These are phyloP conservation scores for Beris morrisii DNA, from an alignment of 2,888 invertebrate genomes.

Conservation along the genomic window DNA sequence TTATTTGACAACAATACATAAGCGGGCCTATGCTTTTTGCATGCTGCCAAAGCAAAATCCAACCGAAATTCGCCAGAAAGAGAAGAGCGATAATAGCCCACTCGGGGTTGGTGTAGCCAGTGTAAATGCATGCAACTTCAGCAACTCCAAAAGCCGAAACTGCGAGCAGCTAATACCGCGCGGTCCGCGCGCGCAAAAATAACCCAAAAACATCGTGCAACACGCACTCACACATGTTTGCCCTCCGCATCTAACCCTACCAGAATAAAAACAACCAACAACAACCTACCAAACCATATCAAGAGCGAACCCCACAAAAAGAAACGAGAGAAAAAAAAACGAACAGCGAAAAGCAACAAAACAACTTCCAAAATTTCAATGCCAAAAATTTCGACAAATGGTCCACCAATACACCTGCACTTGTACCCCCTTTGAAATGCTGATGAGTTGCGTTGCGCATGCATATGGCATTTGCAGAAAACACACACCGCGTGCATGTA, in stretches of 20 bases:
- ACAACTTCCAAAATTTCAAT: constrained; percentile 35
- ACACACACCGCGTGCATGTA: constrained; percentile 16
- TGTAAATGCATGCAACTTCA: too few relatives aligned
- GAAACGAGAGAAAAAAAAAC: background rate
- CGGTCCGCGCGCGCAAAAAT: constrained; percentile 10
- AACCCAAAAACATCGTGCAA: constrained; percentile 12
- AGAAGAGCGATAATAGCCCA: background rate
- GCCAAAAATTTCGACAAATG: constrained; percentile 38
- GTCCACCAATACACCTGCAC: constrained; percentile 27
- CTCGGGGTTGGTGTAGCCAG: background rate
- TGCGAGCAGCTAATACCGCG: background rate
- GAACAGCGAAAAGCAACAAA: background rate
- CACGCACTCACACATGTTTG: constrained; percentile 21
- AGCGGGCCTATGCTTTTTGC: constrained; percentile 37
- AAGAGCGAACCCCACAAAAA: background rate
- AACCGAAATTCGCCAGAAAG: constrained; percentile 19
- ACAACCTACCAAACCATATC: constrained; percentile 1
- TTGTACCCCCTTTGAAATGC: background rate
- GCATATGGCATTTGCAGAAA: constrained; percentile 17
- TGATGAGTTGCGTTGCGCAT: constrained; percentile 10
- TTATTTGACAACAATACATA: constrained; percentile 32
- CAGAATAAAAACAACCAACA: background rate
- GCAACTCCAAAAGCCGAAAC: too few relatives aligned
- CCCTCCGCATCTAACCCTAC: constrained; percentile 27
- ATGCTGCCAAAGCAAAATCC: constrained; percentile 21